Base-by-base conservation (phyloP, 2,888 invertebrate species). In the Aphelenchoides bicaudatus region DNA sequence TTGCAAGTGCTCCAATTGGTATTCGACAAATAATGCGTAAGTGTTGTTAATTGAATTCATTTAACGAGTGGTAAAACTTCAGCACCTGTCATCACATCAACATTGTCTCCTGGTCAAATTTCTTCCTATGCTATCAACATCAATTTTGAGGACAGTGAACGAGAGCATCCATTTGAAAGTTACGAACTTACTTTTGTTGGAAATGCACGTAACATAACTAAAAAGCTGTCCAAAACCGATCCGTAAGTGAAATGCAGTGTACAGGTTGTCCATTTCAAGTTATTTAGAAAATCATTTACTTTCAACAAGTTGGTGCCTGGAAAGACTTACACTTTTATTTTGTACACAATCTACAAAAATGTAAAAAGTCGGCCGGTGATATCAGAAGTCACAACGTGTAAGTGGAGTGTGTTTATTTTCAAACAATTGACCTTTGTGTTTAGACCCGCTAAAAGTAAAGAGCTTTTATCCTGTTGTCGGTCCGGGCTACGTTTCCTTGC, bases 261-360 rank as follows among this genome's bases (percentile, higher is more conserved):
- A 28, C 19, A 19, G 34, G 38, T 2, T 23, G 29, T 10, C 8
- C 21, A 8, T 27, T 25, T 29, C 10, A 46, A 28, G 5, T 19
- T 37, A 48, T 49, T n/a, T 59, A 75, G 74, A 31, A 66, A 71
- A 43, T 74, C 76, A 3, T 71, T 74, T 55, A 76, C 73, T 16
- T 76, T 76, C 72, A 76, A 75, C 37, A 74, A 75, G 51, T 46
- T 76, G 46, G 73, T 76, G 43, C 75, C 76, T 2, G 76, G 76
- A 19, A 76, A 75, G 50, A 76, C 76, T 3, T 76, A 76, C 57
- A 61, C 66, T 13, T 76, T 76, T 55, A 59, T 66, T 2, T 56
- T 76, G 29, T 76, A 66, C 55, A 76, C 76, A 2, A 67, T 76
- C 10, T 76, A 73, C 50, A 70, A 73, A 47, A 71, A 71, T 34